A percentile compares a stretch with the other conserved stretches of the same genome.
These are phyloP conservation scores for Crotalus horridus DNA, from an alignment of 2,113 vertebrate genomes.

Conservation along the genomic window DNA sequence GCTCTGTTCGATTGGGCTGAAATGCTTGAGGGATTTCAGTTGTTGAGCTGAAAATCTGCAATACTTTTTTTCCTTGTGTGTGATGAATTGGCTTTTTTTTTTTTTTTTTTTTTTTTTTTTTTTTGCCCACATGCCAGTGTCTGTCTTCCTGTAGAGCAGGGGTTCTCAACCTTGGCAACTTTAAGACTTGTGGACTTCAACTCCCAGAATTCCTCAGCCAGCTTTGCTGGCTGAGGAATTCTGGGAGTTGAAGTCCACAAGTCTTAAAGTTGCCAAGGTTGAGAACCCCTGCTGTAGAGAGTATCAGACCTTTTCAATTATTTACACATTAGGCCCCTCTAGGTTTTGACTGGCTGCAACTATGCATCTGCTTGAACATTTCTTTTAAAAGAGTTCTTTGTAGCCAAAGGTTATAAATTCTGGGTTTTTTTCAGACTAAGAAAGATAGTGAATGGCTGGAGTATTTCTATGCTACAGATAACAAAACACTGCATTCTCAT, in stretches of 20 bases:
- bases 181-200: no score
- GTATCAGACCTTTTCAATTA: constrained; percentile 29
- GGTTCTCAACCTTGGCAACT: no score
- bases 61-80: background rate
- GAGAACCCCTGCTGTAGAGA: no score
- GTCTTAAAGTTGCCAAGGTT: no score
- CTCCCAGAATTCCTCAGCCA: no score
- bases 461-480: background rate
- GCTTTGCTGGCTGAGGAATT: no score
- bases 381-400: constrained; percentile 19
- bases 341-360: constrained; percentile 23
- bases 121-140: constrained; percentile 13
- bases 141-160: constrained; percentile 6
- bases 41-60: constrained; percentile 12
- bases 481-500: background rate
- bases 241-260: no score
- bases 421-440: constrained; percentile 2
- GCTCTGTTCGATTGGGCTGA: background rate
- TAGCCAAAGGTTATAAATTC: constrained; percentile 20
- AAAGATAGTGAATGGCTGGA: background rate
- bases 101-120: no score
- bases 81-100: constrained; percentile 6
- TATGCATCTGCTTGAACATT: constrained; percentile 19
- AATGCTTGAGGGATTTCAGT: constrained; percentile 17
- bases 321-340: constrained; percentile 21